Evolutionary conservation across 1,140 invertebrate species (phyloP), one percentile per base, ranked within the genome.

Genomic region (Brachionus rotundiformis): DNA sequence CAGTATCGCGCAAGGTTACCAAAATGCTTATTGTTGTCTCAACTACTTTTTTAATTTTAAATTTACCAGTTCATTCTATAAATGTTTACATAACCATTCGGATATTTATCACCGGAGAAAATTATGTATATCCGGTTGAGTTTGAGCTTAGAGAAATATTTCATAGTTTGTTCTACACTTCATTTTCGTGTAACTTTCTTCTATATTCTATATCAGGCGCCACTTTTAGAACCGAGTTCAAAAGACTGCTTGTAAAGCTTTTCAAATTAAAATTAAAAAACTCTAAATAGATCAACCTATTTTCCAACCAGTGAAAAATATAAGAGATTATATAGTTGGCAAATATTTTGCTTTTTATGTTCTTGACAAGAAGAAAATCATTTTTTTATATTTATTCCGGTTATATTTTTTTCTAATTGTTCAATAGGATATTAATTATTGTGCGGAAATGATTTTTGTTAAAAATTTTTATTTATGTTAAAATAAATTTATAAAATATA

Each of bases 141-240:
- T 79, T 59, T 59, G 16, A 68, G n/a, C 23, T 79, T 6, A 63
- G 59, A 41, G 59, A 59, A 59, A 59, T 79, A 59, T 54, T 41
- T 79, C 47, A 63, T 23, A 36, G 16, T 13, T 79, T 79, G 16
- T 79, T 59, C 16, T 79, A 79, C 25, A 79, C 76, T 6, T 59
- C 76, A 0, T 79, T 79, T 63, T 79, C 76, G n/a, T 79, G 76
- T 54, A 79, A 79, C 25, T 79, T 79, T 39, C 33, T 79, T 13
- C 29, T 79, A 10, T 79, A 79, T 16, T 79, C 76, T 4, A 79
- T 79, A 33, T 79, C 76, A 49, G 76, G 76, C 25, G 59, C 47
- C 33, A 79, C 76, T 33, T 79, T 79, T 79, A 16, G 76, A 54
- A 79, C 47, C 7, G 76, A 79, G 36, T 63, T 79, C 29, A 79